Base-by-base conservation (phyloP, 2,113 vertebrate species). In the Rhinopithecus roxellana region DNA sequence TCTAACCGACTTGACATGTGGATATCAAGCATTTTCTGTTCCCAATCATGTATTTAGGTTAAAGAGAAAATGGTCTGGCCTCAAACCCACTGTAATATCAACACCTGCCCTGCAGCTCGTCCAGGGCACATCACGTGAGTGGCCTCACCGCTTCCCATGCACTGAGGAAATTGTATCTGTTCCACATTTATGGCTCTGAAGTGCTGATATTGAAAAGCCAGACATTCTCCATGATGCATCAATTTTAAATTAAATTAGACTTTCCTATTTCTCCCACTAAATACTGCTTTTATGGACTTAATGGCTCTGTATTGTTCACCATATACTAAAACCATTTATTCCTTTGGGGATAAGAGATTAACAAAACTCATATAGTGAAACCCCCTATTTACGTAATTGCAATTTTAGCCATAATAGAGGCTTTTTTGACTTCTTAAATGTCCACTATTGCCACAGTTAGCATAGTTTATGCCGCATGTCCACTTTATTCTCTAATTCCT, bases 341-440 rank as follows among this genome's bases (percentile, higher is more conserved):
- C 88, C 84, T 94, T 87, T 93, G 87, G 43, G 64, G 82, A 92
- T 91, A 93, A 88, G 88, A 95, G 82, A 95, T 97, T 92, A 97
- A 74, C 83, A 78, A 50, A 67, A 94, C 82, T 52, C 82, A 75
- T 86, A 95, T 20, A 48, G 30, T 81, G 67, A 97, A 95, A 94
- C 70, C 57, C n/a, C 25, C 77, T 97, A 87, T 96, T 95, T 96
- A 93, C 81, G 74, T 97, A 87, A 97, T 95, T 97, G 45, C 25
- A 94, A 96, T 92, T 97, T 97, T 93, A 77, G 83, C 89, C 52
- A 61, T 35, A 93, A 82, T 48, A 92, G 75, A 93, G 82, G 64
- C 74, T 83, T 78, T 93, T 97, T 81, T 85, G 57, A 90, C 95
- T 81, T 93, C 96, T 93, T 89, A 96, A 95, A 90, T 52, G 84